These are phyloP conservation scores for Passer montanus DNA, from an alignment of 2,113 vertebrate species.

Conservation along the genomic window DNA sequence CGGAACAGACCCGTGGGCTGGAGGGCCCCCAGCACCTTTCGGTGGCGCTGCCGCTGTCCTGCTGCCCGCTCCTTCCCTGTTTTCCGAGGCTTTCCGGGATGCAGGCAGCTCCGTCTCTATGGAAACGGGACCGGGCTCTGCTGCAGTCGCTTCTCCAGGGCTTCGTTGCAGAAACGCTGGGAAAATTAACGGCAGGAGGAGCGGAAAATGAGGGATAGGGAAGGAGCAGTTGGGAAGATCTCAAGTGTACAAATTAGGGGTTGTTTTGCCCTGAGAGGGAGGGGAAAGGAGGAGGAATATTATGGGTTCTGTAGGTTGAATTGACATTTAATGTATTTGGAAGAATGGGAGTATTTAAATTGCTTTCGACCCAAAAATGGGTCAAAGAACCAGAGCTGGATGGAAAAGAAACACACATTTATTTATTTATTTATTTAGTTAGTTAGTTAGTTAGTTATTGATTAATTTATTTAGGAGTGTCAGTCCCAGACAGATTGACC, in stretches of 20 bases:
- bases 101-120: conserved; percentile 15
- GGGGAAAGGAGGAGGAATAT: not conserved
- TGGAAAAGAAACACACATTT: not conserved
- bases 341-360: not conserved
- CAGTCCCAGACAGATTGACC: not conserved
- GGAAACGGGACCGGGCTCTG: not conserved
- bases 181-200: not conserved
- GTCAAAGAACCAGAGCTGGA: not conserved
- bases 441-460: not conserved
- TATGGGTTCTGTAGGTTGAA: accelerated
- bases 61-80: not conserved
- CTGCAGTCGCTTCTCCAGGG: not conserved
- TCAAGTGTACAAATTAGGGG: not conserved
- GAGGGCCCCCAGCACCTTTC: accelerated
- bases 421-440: not conserved
- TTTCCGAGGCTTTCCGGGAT: not conserved
- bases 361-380: not conserved
- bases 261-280: accelerated
- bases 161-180: not conserved
- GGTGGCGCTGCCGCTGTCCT: accelerated
- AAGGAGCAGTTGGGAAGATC: not conserved
- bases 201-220: not conserved
- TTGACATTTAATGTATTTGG: accelerated
- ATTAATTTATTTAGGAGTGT: accelerated
- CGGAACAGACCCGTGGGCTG: accelerated